These are phyloP conservation scores for Masticophis lateralis DNA, from an alignment of 2,797 vertebrate species.

Conservation along the genomic window DNA sequence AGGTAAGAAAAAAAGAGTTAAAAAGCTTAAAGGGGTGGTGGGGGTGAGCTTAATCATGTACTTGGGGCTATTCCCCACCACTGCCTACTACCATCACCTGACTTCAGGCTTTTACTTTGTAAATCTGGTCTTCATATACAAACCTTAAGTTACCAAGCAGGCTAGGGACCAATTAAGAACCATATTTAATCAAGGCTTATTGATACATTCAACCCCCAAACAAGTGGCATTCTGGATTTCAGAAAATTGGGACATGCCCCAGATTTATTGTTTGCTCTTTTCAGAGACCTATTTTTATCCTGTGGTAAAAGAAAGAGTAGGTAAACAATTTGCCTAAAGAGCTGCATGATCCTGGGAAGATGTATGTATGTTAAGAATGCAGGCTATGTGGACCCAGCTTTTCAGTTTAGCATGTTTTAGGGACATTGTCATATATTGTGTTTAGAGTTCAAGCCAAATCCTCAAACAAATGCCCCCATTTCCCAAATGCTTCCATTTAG, in stretches of 20 bases:
- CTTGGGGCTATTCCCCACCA: not conserved
- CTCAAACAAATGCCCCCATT: not conserved
- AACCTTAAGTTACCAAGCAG: not conserved
- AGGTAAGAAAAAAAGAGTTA: not conserved
- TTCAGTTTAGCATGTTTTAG: not conserved
- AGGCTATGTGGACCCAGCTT: not conserved
- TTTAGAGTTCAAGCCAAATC: not conserved
- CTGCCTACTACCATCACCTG: not conserved
- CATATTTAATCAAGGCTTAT: not conserved
- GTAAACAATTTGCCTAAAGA: not conserved
- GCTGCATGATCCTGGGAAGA: not conserved
- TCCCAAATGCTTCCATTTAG: not conserved
- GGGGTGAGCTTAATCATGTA: not conserved
- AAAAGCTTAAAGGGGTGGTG: not conserved
- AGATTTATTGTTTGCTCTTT: not conserved
- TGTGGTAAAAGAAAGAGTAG: not conserved
- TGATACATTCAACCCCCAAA: not conserved
- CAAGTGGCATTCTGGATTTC: not conserved
- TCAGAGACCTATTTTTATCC: not conserved
- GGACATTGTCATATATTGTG: not conserved
- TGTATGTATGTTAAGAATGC: not conserved
- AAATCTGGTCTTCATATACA: not conserved
- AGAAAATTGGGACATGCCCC: not conserved
- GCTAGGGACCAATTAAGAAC: not conserved
- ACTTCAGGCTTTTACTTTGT: not conserved